These are phyloP conservation scores for Hepsetus odoe DNA, from an alignment of 2,113 vertebrate genomes.

Conservation along the genomic window DNA sequence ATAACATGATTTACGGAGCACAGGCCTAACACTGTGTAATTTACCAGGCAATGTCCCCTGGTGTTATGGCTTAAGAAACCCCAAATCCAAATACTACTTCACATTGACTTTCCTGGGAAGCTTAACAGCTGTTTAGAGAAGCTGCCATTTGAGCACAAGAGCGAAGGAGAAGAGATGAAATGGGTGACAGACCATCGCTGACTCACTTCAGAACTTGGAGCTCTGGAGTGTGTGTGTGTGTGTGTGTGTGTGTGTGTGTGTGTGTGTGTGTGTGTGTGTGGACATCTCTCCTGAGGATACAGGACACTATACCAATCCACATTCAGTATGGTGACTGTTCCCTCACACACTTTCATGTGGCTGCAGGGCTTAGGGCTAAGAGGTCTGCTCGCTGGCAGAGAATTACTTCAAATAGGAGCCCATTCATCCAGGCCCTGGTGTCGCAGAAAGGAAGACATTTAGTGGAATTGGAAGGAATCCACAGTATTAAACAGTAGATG, in stretches of 20 bases:
- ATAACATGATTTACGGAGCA: slow-evolving; percentile 43
- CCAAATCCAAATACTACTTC: slow-evolving; percentile 51
- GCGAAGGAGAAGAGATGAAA: slow-evolving; percentile 54
- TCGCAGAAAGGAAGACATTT: slow-evolving; percentile 77
- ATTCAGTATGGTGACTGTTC: slow-evolving; percentile 62
- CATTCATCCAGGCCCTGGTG: slow-evolving; percentile 78
- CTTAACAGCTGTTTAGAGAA: slow-evolving; percentile 56
- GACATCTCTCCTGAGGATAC: slow-evolving; percentile 45
- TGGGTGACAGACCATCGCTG: slow-evolving; percentile 55
- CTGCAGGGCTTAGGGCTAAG: slow-evolving; percentile 53
- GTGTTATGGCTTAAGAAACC: slow-evolving; percentile 44
- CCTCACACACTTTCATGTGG: slow-evolving; percentile 67
- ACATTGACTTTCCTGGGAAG: slow-evolving; percentile 54
- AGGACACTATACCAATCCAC: slow-evolving; percentile 58
- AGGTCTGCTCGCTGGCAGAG: slow-evolving; percentile 33
- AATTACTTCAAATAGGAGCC: slow-evolving; percentile 71
- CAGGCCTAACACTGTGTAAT: slow-evolving; percentile 38
- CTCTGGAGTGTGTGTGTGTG: slow-evolving; percentile 30
- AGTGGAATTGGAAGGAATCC: slow-evolving; percentile 82
- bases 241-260: neutral
- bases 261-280: neutral
- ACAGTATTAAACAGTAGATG: slow-evolving; percentile 87
- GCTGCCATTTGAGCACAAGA: slow-evolving; percentile 22
- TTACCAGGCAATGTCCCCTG: slow-evolving; percentile 28
- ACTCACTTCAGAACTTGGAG: slow-evolving; percentile 54